Percentiles rank a stretch among this genome's conserved stretches.
Evolutionary conservation across 2,113 vertebrate species (phyloP).

Genomic region (Elgaria multicarinata): DNA sequence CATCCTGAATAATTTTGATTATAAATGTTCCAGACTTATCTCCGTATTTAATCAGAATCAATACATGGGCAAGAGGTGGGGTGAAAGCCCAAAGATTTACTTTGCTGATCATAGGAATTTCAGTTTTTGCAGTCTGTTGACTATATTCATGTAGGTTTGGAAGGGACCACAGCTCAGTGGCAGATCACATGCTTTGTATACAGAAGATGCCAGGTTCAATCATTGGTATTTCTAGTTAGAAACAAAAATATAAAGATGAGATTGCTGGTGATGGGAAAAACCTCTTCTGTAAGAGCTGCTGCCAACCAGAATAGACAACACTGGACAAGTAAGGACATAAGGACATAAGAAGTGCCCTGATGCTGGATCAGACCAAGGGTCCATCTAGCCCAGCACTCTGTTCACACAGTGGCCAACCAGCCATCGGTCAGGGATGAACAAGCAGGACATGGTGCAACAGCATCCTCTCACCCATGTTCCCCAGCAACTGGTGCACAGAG

Average conservation of each 20-base stretch:
- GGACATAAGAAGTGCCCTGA: too few relatives aligned
- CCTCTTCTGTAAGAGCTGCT: not conserved
- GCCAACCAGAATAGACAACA: not conserved
- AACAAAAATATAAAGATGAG: too few relatives aligned
- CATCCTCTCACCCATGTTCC: too few relatives aligned
- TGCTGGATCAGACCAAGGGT: too few relatives aligned
- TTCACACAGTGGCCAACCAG: too few relatives aligned
- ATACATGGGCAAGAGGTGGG: not conserved
- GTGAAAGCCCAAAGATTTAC: not conserved
- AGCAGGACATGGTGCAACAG: too few relatives aligned
- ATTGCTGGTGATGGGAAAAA: not conserved
- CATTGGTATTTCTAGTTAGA: too few relatives aligned
- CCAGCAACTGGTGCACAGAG: too few relatives aligned
- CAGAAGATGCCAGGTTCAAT: not conserved
- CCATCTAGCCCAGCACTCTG: too few relatives aligned
- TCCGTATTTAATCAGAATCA: not conserved
- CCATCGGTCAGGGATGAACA: too few relatives aligned
- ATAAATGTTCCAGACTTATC: slow-evolving; percentile 23
- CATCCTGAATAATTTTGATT: not conserved
- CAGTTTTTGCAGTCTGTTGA: not conserved
- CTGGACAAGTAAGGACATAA: too few relatives aligned
- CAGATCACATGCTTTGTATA: not conserved
- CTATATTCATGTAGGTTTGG: not conserved
- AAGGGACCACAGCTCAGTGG: not conserved
- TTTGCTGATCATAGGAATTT: not conserved